Percentiles rank a stretch among this genome's conserved stretches.
Conservation (phyloP, 2,888 invertebrate species). For the Eucera pruinosa region DNA sequence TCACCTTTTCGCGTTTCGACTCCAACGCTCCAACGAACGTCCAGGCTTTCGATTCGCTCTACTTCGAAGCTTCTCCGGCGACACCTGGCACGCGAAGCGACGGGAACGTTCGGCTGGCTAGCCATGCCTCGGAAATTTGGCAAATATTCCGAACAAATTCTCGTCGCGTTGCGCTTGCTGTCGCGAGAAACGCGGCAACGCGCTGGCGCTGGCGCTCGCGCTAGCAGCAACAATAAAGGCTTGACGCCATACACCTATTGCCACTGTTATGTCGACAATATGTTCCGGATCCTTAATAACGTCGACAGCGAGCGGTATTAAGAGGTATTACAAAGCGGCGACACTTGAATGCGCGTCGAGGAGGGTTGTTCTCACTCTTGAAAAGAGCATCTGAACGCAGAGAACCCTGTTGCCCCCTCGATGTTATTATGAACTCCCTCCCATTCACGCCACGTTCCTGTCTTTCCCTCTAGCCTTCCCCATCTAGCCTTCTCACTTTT, state of each 20-base stretch:
- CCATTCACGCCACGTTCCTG: slow-evolving; percentile 72
- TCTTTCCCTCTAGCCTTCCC: slow-evolving; percentile 41
- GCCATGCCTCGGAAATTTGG: too few species aligned
- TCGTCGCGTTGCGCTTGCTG: slow-evolving; percentile 39
- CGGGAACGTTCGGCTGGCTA: too few species aligned
- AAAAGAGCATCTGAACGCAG: slow-evolving; percentile 80
- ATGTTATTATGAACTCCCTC: slow-evolving; percentile 79
- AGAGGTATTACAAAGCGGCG: slow-evolving; percentile 81
- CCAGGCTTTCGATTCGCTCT: too few species aligned
- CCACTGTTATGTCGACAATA: slow-evolving; percentile 77
- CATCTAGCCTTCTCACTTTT: slow-evolving; percentile 39
- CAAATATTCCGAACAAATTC: neutral
- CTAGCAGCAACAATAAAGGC: slow-evolving; percentile 65
- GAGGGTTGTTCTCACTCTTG: slow-evolving; percentile 77
- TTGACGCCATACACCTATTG: slow-evolving; percentile 73
- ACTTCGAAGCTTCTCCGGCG: too few species aligned
- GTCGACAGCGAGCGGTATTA: slow-evolving; percentile 80
- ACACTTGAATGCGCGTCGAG: slow-evolving; percentile 81
- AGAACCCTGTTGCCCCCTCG: slow-evolving; percentile 69
- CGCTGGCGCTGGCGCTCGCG: slow-evolving; percentile 22
- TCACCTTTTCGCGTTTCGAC: neutral
- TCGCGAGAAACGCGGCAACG: slow-evolving; percentile 22
- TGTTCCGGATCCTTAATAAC: slow-evolving; percentile 81
- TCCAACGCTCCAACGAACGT: too few species aligned
- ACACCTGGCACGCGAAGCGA: too few species aligned